Percentiles rank a stretch among this genome's conserved stretches.
Evolutionary conservation across 2,113 vertebrate genomes (phyloP).

Genomic region (Myiozetetes cayanensis): DNA sequence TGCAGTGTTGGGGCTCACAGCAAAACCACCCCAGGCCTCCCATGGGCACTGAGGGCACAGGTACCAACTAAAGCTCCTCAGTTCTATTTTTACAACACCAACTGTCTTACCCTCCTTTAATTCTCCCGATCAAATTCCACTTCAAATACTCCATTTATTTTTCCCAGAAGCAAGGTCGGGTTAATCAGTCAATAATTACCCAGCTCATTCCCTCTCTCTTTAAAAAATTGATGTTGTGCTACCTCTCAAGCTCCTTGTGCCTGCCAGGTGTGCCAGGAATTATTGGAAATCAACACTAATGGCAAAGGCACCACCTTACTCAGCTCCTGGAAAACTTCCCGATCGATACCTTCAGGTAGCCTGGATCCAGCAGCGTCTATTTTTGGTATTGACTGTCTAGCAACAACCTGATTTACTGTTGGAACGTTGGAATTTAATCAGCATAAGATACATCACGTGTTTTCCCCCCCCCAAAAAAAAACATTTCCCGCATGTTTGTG

Average conservation of each 20-base stretch:
- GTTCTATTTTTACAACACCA: not conserved
- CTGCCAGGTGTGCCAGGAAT: not conserved
- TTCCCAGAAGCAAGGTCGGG: not conserved
- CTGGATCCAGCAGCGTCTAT: not conserved
- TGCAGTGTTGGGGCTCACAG: not conserved
- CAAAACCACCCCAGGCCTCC: not conserved
- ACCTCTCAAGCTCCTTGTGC: not conserved
- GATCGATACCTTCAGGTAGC: not conserved
- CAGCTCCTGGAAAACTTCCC: constrained; percentile 22
- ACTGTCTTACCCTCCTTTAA: not conserved
- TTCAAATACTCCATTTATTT: not conserved
- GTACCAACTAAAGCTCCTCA: not conserved
- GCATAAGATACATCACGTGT: not conserved
- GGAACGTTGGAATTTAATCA: not conserved
- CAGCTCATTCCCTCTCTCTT: not conserved
- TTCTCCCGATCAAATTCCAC: not conserved
- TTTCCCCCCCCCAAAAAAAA: not conserved
- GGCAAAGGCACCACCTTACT: not conserved
- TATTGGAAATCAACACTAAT: constrained; percentile 50
- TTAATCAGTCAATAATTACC: constrained; percentile 20
- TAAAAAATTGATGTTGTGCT: not conserved
- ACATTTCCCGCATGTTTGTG: not conserved
- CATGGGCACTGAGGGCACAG: not conserved
- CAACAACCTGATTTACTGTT: not conserved
- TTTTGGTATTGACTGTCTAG: not conserved